Base-by-base conservation (phyloP, 2,113 vertebrate species). In the Lichenostomus cassidix region DNA sequence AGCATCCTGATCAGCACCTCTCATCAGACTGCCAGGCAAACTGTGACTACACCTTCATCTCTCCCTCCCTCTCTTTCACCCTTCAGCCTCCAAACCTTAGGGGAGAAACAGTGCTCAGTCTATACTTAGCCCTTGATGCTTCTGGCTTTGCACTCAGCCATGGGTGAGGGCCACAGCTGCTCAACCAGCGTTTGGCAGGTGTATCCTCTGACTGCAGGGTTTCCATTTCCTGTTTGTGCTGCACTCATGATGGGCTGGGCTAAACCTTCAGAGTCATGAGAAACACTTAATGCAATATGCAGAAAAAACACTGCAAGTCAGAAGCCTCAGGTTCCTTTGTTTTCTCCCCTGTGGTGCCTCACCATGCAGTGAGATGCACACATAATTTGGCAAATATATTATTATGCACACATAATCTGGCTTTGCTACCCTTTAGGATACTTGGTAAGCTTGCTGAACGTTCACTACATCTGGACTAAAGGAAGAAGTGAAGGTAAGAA, bases 211-310 rank as follows among this genome's bases (percentile, higher is more conserved):
- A 90, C 88, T 81, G 92, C 65, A 70, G 65, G 88, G 80, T 15
- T 97, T 92, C 94, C 56, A 17, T 96, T 97, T 97, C 97, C 97
- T 97, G 97, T 97, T 97, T 96, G 93, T 92, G 94, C 92, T 81
- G 58, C 78, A 83, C 93, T 74, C 25, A 25, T 49, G 27, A 92
- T 50, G 83, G 90, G 93, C 71, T 87, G 76, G 79, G 87, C 91
- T 88, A 56, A 88, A 68, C 22, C 93, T 93, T 68, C 87, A 20
- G 86, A 82, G 52, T 93, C 73, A 92, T 50, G 58, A 91, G 82
- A 92, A 95, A 58, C 58, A 50, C 47, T 88, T 58, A 37, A 56
- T 37, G 78, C 42, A 85, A 75, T 31, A 73, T 89, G 73, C 80
- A 91, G 90, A 93, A 92, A 81, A 29, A 56, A 67, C 10, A 9